These are phyloP conservation scores for Meteorus colon DNA, from an alignment of 2,888 invertebrate genomes.

Conservation along the genomic window DNA sequence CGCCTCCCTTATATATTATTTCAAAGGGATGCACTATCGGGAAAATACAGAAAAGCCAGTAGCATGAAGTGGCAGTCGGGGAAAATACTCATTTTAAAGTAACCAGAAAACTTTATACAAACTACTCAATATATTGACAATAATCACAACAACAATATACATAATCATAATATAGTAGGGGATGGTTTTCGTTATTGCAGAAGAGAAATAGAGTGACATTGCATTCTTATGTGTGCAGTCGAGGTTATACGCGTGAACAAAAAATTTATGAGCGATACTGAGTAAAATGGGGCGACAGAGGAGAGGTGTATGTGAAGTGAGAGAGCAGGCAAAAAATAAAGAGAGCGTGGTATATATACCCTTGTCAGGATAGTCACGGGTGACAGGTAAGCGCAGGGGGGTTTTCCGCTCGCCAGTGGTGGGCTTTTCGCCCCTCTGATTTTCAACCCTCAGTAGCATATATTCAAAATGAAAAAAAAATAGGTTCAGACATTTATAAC, in stretches of 20 bases:
- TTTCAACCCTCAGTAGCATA: conserved; percentile 25
- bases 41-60: conserved; percentile 35
- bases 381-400: conserved; percentile 67
- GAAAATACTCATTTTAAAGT: conserved; percentile 2
- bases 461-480: conserved; percentile 29
- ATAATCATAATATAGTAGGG: background rate
- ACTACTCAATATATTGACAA: background rate
- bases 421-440: conserved; percentile 49
- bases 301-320: conserved; percentile 9
- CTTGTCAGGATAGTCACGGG: conserved; percentile 69
- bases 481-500: conserved; percentile 47
- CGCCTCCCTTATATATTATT: conserved; percentile 17
- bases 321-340: background rate
- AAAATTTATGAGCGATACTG: conserved; percentile 13
- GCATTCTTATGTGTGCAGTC: background rate
- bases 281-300: conserved; percentile 23
- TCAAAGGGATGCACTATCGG: conserved; percentile 34
- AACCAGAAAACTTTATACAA: background rate
- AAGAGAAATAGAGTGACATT: background rate
- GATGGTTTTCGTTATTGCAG: conserved; percentile 14
- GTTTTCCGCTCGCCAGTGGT: background rate
- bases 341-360: conserved; percentile 54
- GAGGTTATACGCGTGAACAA: conserved; percentile 4
- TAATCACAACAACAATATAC: background rate
- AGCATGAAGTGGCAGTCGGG: conserved; percentile 2